Evolutionary conservation across 2,113 vertebrate genomes (phyloP), one percentile per base, ranked within the genome.

Genomic region (Burhinus bistriatus): DNA sequence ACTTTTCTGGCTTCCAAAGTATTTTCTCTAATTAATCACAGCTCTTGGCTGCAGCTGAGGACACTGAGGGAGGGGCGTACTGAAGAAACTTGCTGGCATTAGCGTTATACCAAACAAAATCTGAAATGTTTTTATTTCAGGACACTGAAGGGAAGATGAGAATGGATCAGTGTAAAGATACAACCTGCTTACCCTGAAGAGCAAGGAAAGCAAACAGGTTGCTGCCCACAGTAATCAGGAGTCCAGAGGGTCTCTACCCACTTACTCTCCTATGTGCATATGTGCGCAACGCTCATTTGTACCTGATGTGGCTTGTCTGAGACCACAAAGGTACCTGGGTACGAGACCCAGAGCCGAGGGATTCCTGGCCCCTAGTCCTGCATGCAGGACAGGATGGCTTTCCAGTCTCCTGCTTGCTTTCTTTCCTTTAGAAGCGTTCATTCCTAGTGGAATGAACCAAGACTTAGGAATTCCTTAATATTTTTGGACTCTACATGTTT

Each of bases 401-500:
- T 93, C 57, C 40, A 85, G 70, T 44, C 84, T 89, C 64, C 59
- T 78, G 59, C 52, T 91, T 89, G n/a, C 44, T 85, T 87, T 12
- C 40, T 66, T 92, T 36, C 38, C 59, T 91, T 89, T 27, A 71
- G 40, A 92, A 95, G 22, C 10, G 9, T 13, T 76, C 25, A 42
- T 91, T 89, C 40, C 87, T 66, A 32, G 30, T 21, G 58, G 81
- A 95, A 94, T 77, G 66, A 95, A 87, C 26, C 9, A 51, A 87
- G 77, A 76, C 70, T 57, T 76, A 45, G 27, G 44, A 93, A 84
- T 66, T 75, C 61, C 62, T 75, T 76, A 65, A 76, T 79, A 76
- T 45, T 95, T 95, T 89, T 91, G 47, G 44, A 79, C 61, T 92
- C 65, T 14, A 45, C 22, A 7, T 82, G 76, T 89, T 93, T 95